Evolutionary conservation across 2,797 vertebrate species (phyloP), one percentile per base, ranked within the genome.

Genomic region (Onychomys leucogaster): DNA sequence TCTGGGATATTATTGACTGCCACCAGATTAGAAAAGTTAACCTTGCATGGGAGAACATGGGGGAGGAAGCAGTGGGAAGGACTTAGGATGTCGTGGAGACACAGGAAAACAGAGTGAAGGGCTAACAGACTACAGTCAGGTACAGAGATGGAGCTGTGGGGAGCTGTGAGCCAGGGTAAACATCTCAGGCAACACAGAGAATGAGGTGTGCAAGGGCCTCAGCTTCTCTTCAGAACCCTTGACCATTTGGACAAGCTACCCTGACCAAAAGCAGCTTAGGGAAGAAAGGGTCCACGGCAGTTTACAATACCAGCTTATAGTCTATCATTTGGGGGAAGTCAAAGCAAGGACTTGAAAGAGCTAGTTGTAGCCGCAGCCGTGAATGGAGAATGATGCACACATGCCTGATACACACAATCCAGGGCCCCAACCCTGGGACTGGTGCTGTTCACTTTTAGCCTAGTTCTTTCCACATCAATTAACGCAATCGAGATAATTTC

Each of bases 1-100:
- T 90, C 94, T 91, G 86, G 77, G 85, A 95, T 34, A n/a, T 87
- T 94, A 73, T 90, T 61, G 92, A 89, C 63, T 41, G 78, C 61
- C 61, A 65, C 1, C 63, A 89, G 77, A 82, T 90, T 82, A 91
- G 96, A 83, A 92, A 34, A 92, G 73, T 34, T 78, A 89, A 5
- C 75, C 57, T 92, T 88, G 80, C 71, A 0, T 25, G 34, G 3
- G 78, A 86, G 77, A 34, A 43, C 2, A 0, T 14, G 11, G 43
- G 41, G 49, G 59, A 85, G 77, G 67, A 37, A 52, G 61, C 23
- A 5, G 9, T 73, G 89, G 86, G 78, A 65, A 82, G 78, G 93
- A 84, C n/a, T 29, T 21, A 27, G 23, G 13, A 2, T 3, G 37
- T 25, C 23, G 13, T 32, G 59, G 69, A 83, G 52, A 29, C 27